phyloP scores from a whole-genome alignment of 2,113 vertebrate genomes.

The Mustela lutreola region DNA sequence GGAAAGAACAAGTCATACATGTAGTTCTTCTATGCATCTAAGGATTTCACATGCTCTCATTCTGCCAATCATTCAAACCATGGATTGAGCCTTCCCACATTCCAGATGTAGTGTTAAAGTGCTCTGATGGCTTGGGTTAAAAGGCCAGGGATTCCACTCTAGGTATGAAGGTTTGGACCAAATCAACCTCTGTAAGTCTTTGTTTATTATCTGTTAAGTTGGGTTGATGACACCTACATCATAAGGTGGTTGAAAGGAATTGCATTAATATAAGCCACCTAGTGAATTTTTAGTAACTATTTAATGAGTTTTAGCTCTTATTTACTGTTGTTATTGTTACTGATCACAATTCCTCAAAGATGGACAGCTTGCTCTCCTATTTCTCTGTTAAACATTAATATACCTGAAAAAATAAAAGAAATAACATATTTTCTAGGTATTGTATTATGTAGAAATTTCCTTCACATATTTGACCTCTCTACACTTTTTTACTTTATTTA shows the following conservation, averaged over 20 bases:
- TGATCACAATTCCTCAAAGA: background rate
- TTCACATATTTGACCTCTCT: background rate
- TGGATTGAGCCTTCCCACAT: background rate
- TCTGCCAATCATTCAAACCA: background rate
- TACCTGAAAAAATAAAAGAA: background rate
- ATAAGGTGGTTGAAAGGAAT: background rate
- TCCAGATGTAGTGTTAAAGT: background rate
- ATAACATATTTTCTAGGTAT: background rate
- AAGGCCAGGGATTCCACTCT: background rate
- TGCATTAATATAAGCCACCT: background rate
- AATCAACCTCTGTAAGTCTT: background rate
- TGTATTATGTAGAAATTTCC: background rate
- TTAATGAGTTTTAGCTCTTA: background rate
- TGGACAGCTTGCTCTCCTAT: background rate
- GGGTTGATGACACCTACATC: background rate
- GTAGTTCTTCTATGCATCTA: background rate
- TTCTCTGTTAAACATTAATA: background rate
- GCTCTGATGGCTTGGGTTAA: background rate
- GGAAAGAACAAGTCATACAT: background rate
- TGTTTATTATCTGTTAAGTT: background rate
- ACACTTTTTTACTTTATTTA: background rate
- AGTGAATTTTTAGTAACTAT: background rate
- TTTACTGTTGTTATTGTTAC: background rate
- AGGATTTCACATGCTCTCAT: background rate
- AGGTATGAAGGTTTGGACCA: background rate